Evolutionary conservation across 2,113 vertebrate genomes (phyloP).

Genomic region (Balaeniceps rex): DNA sequence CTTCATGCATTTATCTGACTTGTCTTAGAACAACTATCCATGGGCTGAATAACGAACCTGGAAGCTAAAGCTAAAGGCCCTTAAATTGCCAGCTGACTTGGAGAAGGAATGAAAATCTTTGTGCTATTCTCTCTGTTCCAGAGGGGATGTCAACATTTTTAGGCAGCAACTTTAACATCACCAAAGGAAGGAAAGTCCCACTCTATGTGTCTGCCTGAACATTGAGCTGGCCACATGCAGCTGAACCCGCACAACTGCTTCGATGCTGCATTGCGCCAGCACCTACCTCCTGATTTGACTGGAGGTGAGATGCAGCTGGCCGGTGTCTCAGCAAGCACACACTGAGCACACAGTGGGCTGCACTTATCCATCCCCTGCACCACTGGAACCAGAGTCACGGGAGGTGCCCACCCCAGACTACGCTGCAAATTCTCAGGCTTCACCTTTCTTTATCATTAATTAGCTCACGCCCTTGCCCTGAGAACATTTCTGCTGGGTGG

Average conservation of each 20-base stretch:
- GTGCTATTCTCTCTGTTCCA: not conserved
- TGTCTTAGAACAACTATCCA: not conserved
- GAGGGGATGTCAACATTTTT: not conserved
- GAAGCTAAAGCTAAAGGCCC: not conserved
- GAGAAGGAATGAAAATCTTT: not conserved
- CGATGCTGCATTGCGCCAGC: not conserved
- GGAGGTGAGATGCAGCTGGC: not conserved
- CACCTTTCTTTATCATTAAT: not conserved
- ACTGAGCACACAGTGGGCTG: accelerated
- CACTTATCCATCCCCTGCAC: not conserved
- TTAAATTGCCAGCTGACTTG: not conserved
- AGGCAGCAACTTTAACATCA: not conserved
- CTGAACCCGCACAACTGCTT: accelerated
- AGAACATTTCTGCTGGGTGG: not conserved
- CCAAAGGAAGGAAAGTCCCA: not conserved
- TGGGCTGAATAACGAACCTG: not conserved
- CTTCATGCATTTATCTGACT: not conserved
- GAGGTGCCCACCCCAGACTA: not conserved
- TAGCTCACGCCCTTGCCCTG: not conserved
- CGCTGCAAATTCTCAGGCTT: not conserved
- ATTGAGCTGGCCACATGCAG: too few relatives aligned
- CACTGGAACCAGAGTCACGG: not conserved
- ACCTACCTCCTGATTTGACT: not conserved
- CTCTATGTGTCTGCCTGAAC: not conserved
- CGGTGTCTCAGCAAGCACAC: not conserved